Evolutionary conservation across 2,797 vertebrate species (phyloP).

Genomic region (Catamblyrhynchus diadema): DNA sequence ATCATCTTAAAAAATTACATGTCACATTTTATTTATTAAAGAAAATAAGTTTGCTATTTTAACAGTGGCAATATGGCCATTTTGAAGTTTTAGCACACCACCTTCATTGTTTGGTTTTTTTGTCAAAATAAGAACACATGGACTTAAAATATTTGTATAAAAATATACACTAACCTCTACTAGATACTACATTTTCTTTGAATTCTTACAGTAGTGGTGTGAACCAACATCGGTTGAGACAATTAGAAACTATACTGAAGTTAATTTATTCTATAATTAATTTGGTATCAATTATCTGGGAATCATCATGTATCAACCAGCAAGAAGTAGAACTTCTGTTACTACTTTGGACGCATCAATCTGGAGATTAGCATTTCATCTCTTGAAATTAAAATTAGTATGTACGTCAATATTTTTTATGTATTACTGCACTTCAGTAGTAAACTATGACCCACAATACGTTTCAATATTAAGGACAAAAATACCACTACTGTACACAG

Average conservation of each 20-base stretch:
- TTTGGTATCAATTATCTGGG: background rate
- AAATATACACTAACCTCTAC: background rate
- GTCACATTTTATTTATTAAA: background rate
- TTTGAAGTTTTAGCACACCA: background rate
- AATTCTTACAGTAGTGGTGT: background rate
- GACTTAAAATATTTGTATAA: background rate
- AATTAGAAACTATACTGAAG: background rate
- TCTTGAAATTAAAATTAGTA: background rate
- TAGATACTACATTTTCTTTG: background rate
- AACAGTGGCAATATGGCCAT: fast-evolving
- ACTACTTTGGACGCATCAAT: background rate
- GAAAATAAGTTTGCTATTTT: background rate
- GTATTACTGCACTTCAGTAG: background rate
- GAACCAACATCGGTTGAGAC: background rate
- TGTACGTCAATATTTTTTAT: background rate
- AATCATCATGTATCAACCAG: background rate
- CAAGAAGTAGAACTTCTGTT: background rate
- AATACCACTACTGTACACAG: background rate
- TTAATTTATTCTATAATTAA: background rate
- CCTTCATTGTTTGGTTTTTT: background rate
- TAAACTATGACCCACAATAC: background rate
- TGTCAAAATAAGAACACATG: background rate
- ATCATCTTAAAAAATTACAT: background rate
- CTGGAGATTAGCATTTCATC: background rate
- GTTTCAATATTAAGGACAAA: background rate